Evolutionary conservation across 2,888 invertebrate genomes (phyloP).

Genomic region (Coelinius sp.): DNA sequence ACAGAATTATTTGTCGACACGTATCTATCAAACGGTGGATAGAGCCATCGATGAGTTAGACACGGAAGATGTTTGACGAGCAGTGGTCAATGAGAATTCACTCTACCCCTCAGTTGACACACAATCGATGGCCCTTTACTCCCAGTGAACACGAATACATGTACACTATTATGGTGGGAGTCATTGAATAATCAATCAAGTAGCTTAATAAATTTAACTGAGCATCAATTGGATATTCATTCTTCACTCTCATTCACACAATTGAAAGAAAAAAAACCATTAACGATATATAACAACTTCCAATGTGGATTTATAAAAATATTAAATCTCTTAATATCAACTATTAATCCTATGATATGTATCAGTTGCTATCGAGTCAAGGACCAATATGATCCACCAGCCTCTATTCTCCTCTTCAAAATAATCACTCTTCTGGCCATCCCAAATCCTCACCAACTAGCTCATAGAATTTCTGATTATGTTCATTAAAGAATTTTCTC

Average conservation of each 20-base stretch:
- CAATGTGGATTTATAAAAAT: constrained; percentile 75
- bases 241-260: constrained; percentile 41
- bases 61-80: constrained; percentile 22
- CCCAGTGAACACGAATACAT: not conserved
- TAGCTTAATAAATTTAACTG: not conserved
- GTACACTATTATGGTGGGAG: not conserved
- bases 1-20: constrained; percentile 21
- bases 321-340: constrained; percentile 67
- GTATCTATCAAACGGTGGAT: constrained; percentile 16
- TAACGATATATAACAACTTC: constrained; percentile 71
- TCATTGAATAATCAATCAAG: not conserved
- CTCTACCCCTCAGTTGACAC: not conserved
- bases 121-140: constrained; percentile 24
- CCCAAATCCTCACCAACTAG: constrained; percentile 93
- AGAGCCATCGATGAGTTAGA: not conserved
- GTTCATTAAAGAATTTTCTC: constrained; percentile 89
- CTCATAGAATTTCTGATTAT: constrained; percentile 93
- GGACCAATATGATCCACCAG: constrained; percentile 74
- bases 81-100: constrained; percentile 1
- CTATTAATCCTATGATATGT: constrained; percentile 38
- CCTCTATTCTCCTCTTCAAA: constrained; percentile 2
- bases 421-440: constrained; percentile 88
- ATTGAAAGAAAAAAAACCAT: constrained; percentile 52
- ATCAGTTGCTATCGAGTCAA: constrained; percentile 53
- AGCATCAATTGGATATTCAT: not conserved